phyloP scores from a whole-genome alignment of 1,140 invertebrate species.

The Ips typographus region DNA sequence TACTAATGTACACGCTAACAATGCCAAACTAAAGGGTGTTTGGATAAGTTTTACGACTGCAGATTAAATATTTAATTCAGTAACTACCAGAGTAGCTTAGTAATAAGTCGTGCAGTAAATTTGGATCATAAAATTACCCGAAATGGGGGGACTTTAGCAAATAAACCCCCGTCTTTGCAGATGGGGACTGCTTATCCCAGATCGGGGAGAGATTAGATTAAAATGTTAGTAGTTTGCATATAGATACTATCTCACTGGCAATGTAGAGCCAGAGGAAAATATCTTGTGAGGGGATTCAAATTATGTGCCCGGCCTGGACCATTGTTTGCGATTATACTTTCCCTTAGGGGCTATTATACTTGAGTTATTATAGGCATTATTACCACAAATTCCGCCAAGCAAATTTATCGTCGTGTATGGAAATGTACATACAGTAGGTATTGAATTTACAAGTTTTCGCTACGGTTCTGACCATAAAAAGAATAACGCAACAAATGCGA shows the following conservation, averaged over 20 bases:
- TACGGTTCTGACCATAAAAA: no score
- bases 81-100: conserved; percentile 12
- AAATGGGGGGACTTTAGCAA: conserved; percentile 14
- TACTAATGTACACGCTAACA: no score
- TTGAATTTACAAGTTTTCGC: no score
- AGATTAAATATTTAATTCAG: conserved; percentile 27
- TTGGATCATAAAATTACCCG: conserved; percentile 28
- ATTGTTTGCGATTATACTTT: not conserved
- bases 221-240: conserved; percentile 27
- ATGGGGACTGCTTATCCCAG: conserved; percentile 11
- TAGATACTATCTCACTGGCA: conserved; percentile 5
- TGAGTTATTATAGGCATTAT: not conserved
- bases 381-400: no score
- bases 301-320: not conserved
- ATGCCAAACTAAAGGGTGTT: no score
- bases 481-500: no score
- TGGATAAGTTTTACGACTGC: conserved; percentile 12
- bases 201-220: conserved; percentile 23
- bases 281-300: not conserved
- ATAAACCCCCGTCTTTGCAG: conserved; percentile 23
- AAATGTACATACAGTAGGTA: no score
- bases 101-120: conserved; percentile 24
- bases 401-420: no score
- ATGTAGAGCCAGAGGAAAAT: not conserved
- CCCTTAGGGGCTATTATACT: not conserved